Evolutionary conservation across 1,140 invertebrate species (phyloP).

Genomic region (Asbolus verrucosus): DNA sequence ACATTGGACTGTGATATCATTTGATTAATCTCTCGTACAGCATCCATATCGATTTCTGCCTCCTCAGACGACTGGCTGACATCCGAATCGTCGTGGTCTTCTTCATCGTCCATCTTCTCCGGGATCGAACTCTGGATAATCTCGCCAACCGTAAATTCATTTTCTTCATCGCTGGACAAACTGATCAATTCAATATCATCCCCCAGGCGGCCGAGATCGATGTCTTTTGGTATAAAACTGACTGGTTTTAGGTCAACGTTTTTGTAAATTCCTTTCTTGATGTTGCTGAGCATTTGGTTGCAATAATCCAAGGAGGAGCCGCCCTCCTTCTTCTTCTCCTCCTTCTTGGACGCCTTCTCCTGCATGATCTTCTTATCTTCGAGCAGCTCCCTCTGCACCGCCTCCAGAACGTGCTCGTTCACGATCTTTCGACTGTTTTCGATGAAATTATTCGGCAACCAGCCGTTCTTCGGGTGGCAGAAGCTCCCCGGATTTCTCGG

Average conservation of each 20-base stretch:
- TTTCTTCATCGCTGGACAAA: conserved; percentile 47
- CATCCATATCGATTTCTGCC: conserved; percentile 60
- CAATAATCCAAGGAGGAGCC: conserved; percentile 41
- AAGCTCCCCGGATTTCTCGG: conserved; percentile 73
- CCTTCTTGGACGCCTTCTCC: conserved; percentile 44
- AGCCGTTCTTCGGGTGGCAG: conserved; percentile 81
- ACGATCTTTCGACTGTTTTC: conserved; percentile 77
- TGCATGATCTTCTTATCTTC: conserved; percentile 45
- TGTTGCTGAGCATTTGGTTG: conserved; percentile 55
- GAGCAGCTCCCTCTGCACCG: conserved; percentile 68
- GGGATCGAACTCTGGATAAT: conserved; percentile 50
- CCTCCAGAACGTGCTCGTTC: conserved; percentile 71
- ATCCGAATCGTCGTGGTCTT: conserved; percentile 53
- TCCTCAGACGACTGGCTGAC: conserved; percentile 51
- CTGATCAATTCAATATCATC: conserved; percentile 41
- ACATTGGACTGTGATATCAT: conserved; percentile 47
- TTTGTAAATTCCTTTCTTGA: conserved; percentile 52
- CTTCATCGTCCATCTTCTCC: conserved; percentile 51
- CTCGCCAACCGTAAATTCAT: conserved; percentile 48
- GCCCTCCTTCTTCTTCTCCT: conserved; percentile 33
- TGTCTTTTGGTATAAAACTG: neutral
- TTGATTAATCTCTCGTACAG: conserved; percentile 59
- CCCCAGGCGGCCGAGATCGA: conserved; percentile 14
- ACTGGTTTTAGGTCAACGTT: conserved; percentile 34
- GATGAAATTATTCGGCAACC: conserved; percentile 78